Evolutionary conservation across 2,888 invertebrate genomes (phyloP).

Genomic region (Chrysina gloriosa): DNA sequence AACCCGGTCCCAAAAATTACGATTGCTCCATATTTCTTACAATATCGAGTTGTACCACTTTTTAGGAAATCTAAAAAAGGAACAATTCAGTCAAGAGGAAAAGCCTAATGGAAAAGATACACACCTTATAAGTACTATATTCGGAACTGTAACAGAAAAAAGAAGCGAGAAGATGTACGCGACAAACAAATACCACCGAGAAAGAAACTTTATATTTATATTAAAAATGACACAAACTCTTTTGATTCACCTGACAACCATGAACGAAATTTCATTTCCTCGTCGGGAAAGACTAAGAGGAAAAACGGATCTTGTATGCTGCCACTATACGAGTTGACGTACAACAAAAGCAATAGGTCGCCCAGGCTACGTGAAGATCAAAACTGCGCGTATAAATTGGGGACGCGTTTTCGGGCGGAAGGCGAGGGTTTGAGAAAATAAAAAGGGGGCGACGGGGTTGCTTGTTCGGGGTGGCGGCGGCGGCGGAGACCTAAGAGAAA

Average conservation of each 20-base stretch:
- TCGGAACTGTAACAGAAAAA: background rate
- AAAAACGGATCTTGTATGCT: constrained; percentile 40
- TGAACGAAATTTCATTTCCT: constrained; percentile 64
- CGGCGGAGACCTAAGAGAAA: constrained; percentile 49
- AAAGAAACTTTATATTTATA: constrained; percentile 36
- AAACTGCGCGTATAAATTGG: constrained; percentile 29
- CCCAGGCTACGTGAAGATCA: constrained; percentile 18
- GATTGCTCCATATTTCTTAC: no score
- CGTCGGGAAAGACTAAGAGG: constrained; percentile 43
- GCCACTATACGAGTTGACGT: constrained; percentile 28
- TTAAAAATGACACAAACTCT: constrained; percentile 52
- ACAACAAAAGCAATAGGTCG: constrained; percentile 1
- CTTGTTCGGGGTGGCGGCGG: constrained; percentile 37
- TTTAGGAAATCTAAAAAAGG: no score
- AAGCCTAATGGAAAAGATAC: background rate
- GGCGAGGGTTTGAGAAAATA: constrained; percentile 10
- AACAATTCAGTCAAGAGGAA: no score
- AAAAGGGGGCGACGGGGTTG: constrained; percentile 45
- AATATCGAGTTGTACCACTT: no score
- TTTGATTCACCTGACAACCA: constrained; percentile 63
- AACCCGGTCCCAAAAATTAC: no score
- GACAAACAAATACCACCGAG: background rate
- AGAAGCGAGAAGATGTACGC: background rate
- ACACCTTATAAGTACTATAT: background rate
- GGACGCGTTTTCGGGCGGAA: background rate